A percentile compares a stretch with the other conserved stretches of the same genome.
Evolutionary conservation across 2,113 vertebrate genomes (phyloP).

Genomic region (Erythrocercus mccallii): DNA sequence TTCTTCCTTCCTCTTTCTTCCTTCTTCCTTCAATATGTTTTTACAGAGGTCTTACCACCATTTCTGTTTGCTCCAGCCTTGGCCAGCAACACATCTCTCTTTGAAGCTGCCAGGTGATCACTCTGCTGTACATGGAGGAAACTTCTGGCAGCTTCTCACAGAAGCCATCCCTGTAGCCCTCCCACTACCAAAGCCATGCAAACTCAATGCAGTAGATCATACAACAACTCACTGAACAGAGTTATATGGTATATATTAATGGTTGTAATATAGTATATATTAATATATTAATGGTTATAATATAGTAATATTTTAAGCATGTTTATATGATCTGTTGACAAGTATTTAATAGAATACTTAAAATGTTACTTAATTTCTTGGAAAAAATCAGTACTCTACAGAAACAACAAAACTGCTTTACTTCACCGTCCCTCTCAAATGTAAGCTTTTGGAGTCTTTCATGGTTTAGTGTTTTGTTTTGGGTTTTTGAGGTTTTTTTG

Average conservation of each 20-base stretch:
- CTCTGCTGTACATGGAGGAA: background rate
- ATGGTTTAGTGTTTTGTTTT: background rate
- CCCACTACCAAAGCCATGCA: background rate
- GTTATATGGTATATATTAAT: background rate
- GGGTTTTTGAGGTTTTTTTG: rapidly evolving
- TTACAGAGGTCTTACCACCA: background rate
- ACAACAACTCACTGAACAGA: background rate
- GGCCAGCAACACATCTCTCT: background rate
- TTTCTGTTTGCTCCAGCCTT: background rate
- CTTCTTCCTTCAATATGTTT: too few species aligned
- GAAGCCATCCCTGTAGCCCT: background rate
- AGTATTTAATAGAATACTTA: background rate
- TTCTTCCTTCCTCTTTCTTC: too few species aligned
- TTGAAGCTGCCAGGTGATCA: background rate
- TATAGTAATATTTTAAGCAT: too few species aligned
- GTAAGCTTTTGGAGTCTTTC: background rate
- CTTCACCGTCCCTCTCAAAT: background rate
- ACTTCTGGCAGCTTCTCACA: background rate
- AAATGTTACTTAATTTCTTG: background rate
- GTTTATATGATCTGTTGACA: background rate
- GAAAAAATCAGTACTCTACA: background rate
- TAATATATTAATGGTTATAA: background rate
- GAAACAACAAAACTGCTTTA: background rate
- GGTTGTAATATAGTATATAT: too few species aligned
- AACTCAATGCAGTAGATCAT: background rate